These are phyloP conservation scores for Tachyglossus aculeatus DNA, from an alignment of 2,797 vertebrate genomes.

Conservation along the genomic window DNA sequence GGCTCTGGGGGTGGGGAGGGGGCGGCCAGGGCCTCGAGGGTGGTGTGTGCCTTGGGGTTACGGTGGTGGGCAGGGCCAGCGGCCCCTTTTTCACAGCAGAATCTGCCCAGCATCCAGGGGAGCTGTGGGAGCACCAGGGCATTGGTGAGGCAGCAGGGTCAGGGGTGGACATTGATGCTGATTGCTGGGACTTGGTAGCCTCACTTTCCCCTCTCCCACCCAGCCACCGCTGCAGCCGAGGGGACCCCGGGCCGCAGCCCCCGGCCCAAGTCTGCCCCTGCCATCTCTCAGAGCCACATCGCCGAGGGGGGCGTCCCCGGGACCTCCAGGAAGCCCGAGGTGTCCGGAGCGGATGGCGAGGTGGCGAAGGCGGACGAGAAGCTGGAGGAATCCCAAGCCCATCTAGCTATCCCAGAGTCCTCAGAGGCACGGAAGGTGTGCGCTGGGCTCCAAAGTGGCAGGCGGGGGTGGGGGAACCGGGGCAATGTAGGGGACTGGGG, in stretches of 20 bases:
- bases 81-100: too few species aligned
- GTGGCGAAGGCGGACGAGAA: slow-evolving; percentile 72
- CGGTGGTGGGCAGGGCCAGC: too few species aligned
- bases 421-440: slow-evolving; percentile 83
- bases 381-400: slow-evolving; percentile 59
- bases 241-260: slow-evolving; percentile 87
- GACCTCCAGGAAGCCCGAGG: slow-evolving; percentile 62
- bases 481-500: too few species aligned
- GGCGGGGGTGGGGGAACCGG: too few species aligned
- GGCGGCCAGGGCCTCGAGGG: too few species aligned
- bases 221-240: slow-evolving; percentile 75
- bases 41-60: too few species aligned
- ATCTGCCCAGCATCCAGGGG: too few species aligned
- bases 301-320: slow-evolving; percentile 57
- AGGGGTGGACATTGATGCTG: too few species aligned
- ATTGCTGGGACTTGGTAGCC: too few species aligned
- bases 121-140: too few species aligned
- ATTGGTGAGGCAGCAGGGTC: too few species aligned
- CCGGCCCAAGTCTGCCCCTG: slow-evolving; percentile 91
- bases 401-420: slow-evolving; percentile 64
- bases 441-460: fast-evolving
- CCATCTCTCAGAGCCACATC: slow-evolving; percentile 82
- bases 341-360: slow-evolving; percentile 71
- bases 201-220: background rate
- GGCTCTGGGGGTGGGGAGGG: too few species aligned